Conservation (phyloP, 2,888 invertebrate genomes). For the Pyrrhosoma nymphula region DNA sequence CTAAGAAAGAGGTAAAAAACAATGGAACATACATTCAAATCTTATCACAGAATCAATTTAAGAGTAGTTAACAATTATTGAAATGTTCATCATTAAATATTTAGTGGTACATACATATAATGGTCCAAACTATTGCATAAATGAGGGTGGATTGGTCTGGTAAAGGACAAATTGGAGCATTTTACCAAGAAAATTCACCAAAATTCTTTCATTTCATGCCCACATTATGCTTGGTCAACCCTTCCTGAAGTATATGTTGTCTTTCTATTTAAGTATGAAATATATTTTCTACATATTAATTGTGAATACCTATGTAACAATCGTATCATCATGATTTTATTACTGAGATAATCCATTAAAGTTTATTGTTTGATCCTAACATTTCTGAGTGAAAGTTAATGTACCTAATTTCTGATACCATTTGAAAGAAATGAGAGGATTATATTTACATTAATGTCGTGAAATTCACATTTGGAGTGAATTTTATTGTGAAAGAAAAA, state of each 20-base stretch:
- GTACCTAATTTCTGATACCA: neutral
- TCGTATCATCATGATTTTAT: neutral
- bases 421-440: neutral
- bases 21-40: slow-evolving; percentile 17
- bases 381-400: neutral
- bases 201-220: neutral
- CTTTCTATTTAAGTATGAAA: neutral
- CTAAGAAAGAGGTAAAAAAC: slow-evolving; percentile 24
- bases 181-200: neutral
- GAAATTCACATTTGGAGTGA: neutral
- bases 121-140: slow-evolving; percentile 56
- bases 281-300: no score
- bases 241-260: neutral
- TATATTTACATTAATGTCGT: neutral
- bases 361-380: neutral
- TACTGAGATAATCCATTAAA: neutral
- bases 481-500: neutral
- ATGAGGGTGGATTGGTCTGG: neutral
- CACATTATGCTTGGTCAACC: neutral
- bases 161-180: neutral
- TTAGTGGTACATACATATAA: neutral
- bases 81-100: slow-evolving; percentile 21
- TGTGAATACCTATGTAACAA: neutral
- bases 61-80: slow-evolving; percentile 57
- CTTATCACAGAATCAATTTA: slow-evolving; percentile 60